phyloP scores from a whole-genome alignment of 2,888 invertebrate species.

The Heliconius charithonia region DNA sequence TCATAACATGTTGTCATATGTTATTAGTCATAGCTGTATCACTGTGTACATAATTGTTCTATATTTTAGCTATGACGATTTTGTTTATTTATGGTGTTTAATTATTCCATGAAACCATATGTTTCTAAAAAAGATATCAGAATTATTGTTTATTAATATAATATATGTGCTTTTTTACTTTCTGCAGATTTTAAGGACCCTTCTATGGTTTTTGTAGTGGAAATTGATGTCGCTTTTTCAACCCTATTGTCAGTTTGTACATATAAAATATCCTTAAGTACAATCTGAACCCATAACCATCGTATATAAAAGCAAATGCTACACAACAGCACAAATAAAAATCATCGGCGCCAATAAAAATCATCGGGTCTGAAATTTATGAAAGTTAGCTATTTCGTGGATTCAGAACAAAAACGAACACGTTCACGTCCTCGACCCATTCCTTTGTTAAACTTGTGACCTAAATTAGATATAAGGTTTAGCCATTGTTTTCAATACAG shows the following conservation, averaged over 20 bases:
- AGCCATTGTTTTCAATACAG: conserved; percentile 41
- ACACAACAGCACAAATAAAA: neutral
- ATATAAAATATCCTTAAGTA: neutral
- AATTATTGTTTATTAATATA: neutral
- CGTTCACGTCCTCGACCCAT: conserved; percentile 29
- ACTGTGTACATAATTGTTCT: conserved; percentile 21
- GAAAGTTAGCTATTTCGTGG: neutral
- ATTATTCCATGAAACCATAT: neutral
- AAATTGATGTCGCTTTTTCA: neutral
- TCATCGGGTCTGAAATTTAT: neutral
- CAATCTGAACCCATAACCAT: neutral
- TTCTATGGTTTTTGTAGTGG: neutral
- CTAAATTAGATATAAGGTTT: conserved; percentile 32
- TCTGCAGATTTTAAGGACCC: neutral
- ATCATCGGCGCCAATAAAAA: neutral
- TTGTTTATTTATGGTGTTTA: conserved; percentile 1
- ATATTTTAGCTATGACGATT: conserved; percentile 4
- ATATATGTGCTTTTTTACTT: neutral
- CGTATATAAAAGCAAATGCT: neutral
- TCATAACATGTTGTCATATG: conserved; percentile 31
- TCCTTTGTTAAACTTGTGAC: conserved; percentile 34
- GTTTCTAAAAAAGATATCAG: neutral
- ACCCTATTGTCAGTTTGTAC: neutral
- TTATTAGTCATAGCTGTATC: conserved; percentile 25
- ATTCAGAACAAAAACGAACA: neutral